These are phyloP conservation scores for Mormyrops attenuatus DNA, from an alignment of 2,797 vertebrate genomes.

Conservation along the genomic window DNA sequence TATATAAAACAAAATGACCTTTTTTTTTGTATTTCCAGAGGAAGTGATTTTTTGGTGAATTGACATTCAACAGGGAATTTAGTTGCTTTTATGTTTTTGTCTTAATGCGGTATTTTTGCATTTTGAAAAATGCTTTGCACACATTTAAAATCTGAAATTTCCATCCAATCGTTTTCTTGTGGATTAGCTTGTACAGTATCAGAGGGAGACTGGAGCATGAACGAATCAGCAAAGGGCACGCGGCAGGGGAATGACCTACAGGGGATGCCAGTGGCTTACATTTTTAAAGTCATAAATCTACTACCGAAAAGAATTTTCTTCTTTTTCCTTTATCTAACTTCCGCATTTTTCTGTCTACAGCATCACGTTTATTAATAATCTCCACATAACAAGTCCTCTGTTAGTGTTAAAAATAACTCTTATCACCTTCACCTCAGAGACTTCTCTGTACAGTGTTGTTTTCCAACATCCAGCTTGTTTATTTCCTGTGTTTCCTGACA, in stretches of 20 bases:
- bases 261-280: neutral
- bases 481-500: slow-evolving; percentile 90
- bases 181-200: neutral
- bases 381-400: slow-evolving; percentile 41
- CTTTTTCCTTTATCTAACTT: neutral
- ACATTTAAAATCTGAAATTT: neutral
- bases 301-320: neutral
- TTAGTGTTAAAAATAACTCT: slow-evolving; percentile 51
- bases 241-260: neutral
- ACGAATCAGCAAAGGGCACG: neutral
- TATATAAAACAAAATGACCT: neutral
- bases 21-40: neutral
- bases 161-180: neutral
- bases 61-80: neutral
- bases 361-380: slow-evolving; percentile 20
- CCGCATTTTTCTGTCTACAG: neutral
- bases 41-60: neutral
- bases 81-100: neutral
- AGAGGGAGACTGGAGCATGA: neutral
- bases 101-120: neutral
- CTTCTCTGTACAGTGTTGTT: slow-evolving; percentile 53
- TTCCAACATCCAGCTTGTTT: slow-evolving; percentile 70
- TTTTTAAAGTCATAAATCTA: neutral
- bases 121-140: neutral
- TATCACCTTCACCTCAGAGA: slow-evolving; percentile 61